Evolutionary conservation across 1,140 invertebrate genomes (phyloP).

Genomic region (Panagrolaimus sp.): DNA sequence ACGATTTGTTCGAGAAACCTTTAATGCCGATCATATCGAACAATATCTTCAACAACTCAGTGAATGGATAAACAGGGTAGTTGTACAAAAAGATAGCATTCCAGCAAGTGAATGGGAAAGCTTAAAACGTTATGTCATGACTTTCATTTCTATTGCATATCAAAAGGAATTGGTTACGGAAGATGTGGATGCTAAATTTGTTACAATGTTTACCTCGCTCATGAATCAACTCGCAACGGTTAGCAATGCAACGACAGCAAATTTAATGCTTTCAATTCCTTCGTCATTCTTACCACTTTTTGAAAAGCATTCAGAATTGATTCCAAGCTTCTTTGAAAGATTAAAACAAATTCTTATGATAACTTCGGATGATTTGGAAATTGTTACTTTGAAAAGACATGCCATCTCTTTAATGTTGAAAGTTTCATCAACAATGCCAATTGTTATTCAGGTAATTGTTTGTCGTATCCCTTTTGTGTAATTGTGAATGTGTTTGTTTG

Average conservation of each 20-base stretch:
- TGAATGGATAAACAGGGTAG: conserved; percentile 39
- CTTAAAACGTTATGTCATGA: conserved; percentile 48
- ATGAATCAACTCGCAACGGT: conserved; percentile 25
- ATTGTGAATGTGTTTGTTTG: no score
- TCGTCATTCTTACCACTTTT: conserved; percentile 46
- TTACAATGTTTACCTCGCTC: conserved; percentile 38
- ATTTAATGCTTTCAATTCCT: conserved; percentile 45
- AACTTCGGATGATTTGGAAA: conserved; percentile 19
- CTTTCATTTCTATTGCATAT: conserved; percentile 31
- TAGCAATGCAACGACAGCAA: conserved; percentile 21
- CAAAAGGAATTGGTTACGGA: conserved; percentile 36
- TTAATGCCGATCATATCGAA: conserved; percentile 31
- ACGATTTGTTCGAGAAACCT: conserved; percentile 35
- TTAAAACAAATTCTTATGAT: conserved; percentile 29
- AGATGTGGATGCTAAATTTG: conserved; percentile 27
- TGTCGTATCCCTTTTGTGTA: no score
- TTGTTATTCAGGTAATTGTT: not conserved
- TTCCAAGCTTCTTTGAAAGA: conserved; percentile 36
- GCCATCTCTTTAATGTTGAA: conserved; percentile 41
- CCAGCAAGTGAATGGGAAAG: conserved; percentile 45
- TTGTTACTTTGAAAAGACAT: conserved; percentile 39
- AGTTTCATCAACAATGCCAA: conserved; percentile 13
- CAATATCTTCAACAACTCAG: conserved; percentile 20
- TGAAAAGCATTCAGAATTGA: conserved; percentile 33
- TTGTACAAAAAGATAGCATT: conserved; percentile 27